Percentiles rank a stretch among this genome's conserved stretches.
Conservation (phyloP, 2,888 invertebrate genomes). For the Drosophila borealis region DNA sequence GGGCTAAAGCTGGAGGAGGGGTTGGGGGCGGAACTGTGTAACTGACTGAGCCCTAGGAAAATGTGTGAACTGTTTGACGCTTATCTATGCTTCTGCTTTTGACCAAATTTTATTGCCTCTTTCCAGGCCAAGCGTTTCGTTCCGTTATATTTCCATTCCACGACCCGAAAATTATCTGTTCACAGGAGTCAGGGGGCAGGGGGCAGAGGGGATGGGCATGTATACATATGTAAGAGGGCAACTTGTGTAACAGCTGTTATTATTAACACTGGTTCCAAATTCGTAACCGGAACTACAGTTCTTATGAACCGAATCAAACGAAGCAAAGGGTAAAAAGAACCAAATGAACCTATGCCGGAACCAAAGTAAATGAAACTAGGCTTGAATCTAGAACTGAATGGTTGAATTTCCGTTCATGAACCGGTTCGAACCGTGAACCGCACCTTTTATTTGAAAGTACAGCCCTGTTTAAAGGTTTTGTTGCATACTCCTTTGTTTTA, state of each 20-base stretch:
- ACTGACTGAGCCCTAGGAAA: conserved; percentile 48
- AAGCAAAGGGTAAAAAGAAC: too few relatives aligned
- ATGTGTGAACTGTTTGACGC: conserved; percentile 81
- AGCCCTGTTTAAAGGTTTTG: too few relatives aligned
- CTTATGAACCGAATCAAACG: too few relatives aligned
- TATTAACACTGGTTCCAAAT: neutral
- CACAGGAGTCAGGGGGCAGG: neutral
- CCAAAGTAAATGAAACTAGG: too few relatives aligned
- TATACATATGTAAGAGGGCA: conserved; percentile 1
- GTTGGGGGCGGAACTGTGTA: conserved; percentile 30
- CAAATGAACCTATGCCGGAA: too few relatives aligned
- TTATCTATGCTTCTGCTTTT: conserved; percentile 74
- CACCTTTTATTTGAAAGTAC: too few relatives aligned
- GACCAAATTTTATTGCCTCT: conserved; percentile 79
- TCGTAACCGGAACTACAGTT: neutral
- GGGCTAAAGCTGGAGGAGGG: neutral
- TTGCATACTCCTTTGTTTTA: too few relatives aligned
- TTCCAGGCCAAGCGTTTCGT: conserved; percentile 74
- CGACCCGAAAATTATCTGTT: conserved; percentile 31
- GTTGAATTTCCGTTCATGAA: too few relatives aligned
- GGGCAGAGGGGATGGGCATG: neutral
- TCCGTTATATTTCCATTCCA: conserved; percentile 46
- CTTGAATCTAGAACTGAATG: too few relatives aligned
- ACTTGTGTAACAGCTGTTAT: conserved; percentile 4
- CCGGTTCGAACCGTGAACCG: too few relatives aligned